Evolutionary conservation across 1,140 invertebrate genomes (phyloP), one percentile per base, ranked within the genome.

Genomic region (Chrysoperla carnea): DNA sequence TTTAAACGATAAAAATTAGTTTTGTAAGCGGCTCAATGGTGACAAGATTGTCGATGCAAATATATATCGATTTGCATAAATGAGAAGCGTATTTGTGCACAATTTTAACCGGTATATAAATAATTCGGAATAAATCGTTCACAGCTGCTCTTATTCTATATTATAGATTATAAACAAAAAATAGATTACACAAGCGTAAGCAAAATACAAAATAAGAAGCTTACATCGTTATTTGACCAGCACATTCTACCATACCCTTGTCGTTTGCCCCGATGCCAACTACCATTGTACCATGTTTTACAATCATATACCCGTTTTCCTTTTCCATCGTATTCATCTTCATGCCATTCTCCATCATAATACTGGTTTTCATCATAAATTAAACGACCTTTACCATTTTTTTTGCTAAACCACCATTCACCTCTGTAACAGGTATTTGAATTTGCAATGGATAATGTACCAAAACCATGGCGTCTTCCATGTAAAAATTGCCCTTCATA

Each of bases 211-310:
- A 23, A 23, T 23, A 23, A 23, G 5, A 23, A 23, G 27, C 59
- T 60, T 56, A 71, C 69, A 53, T 72, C 69, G 43, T 63, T 59
- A 50, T 70, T 71, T 29, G 58, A 53, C 63, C 65, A 69, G 44
- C 67, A 58, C 67, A 73, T 70, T 11, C 63, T 59, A 44, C 72
- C 72, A 48, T 61, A 52, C 11, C 72, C 71, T 46, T 69, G 50
- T 43, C 59, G 60, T 31, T 55, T 52, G 36, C 67, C 64, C 33
- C 58, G 45, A 6, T 57, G 48, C 69, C 69, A 75, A 8, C 62
- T 50, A n/a, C 72, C 72, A 50, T 64, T 55, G 43, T 73, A 75
- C 6, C 57, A 67, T 29, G 61, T 63, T 14, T 55, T 52, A 9
- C 53, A 48, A 31, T 57, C 53, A 49, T 71, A 72, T 46, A 64